Base-by-base conservation (phyloP, 2,113 vertebrate genomes). In the Neopipo cinnamomea region DNA sequence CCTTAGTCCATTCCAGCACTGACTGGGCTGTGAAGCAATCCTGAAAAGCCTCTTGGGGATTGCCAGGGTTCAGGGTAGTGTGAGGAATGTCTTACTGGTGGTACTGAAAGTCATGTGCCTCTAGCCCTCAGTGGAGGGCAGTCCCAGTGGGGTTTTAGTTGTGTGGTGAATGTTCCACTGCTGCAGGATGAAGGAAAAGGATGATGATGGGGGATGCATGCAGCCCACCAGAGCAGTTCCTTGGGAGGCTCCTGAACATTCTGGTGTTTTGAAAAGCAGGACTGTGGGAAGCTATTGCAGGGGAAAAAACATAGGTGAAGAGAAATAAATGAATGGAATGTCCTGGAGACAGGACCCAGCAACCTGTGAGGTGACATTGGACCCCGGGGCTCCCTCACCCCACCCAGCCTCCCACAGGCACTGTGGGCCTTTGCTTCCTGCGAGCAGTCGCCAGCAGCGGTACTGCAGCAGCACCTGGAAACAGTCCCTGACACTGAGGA, bases 381-480 rank as follows among this genome's bases (percentile, higher is more conserved):
- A 16, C 5, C 24, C 12, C 0, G 1, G 18, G 25, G 28, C 39
- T 85, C 55, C 25, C 14, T 10, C 18, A 19, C 7, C 39, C 27
- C n/a, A 27, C 41, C 0, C 1, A 61, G 8, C 33, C 6, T 80
- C 68, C n/a, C 3, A 1, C 0, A 1, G 52, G 23, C 9, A 19
- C 24, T 1, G 2, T 56, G 21, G 39, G 19, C 49, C 14, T 67
- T 80, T 1, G 3, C 9, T 4, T 2, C 6, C 8, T 1, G 0
- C 44, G 17, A 79, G 8, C 42, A 92, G 17, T 14, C 12, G 11
- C 21, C 8, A 3, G 23, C 46, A 67, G 35, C 35, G 42, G 49
- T 52, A 55, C 35, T 88, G 50, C 19, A 28, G n/a, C 39, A 55
- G 65, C 46, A 31, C 41, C 14, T 96, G 56, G 61, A 71, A 61